Percentiles rank a stretch among this genome's conserved stretches.
Conservation (phyloP, 2,113 vertebrate genomes). For the Arenaria interpres region DNA sequence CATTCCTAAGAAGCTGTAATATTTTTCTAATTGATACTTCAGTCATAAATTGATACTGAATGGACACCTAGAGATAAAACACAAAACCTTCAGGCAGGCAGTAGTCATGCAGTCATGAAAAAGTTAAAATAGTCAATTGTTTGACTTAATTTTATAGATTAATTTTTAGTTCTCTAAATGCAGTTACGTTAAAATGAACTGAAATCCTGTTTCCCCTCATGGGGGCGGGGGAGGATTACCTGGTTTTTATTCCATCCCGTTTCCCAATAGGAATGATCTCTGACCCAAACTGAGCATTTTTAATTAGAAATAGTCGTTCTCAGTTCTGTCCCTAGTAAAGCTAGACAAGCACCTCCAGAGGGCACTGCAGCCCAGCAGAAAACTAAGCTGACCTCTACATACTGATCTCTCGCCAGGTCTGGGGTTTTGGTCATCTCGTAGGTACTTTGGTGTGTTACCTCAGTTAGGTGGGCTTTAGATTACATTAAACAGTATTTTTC, state of each 20-base stretch:
- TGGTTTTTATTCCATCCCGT: not conserved
- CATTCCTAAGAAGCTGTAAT: not conserved
- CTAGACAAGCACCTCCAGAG: slow-evolving; percentile 1
- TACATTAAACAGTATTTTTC: not conserved
- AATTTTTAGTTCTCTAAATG: not conserved
- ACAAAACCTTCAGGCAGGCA: not conserved
- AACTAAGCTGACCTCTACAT: accelerated
- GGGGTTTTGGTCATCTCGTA: not conserved
- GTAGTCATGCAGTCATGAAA: not conserved
- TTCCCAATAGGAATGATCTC: not conserved
- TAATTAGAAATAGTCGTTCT: accelerated
- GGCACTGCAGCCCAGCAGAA: slow-evolving; percentile 16
- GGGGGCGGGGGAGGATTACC: not conserved
- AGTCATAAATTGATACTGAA: not conserved
- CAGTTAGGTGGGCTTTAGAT: not conserved
- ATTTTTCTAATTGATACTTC: not conserved
- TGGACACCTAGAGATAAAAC: not conserved
- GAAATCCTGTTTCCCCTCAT: not conserved
- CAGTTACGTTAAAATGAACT: not conserved
- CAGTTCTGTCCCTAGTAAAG: not conserved
- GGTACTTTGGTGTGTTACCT: not conserved
- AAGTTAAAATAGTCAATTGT: not conserved
- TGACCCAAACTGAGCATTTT: not conserved
- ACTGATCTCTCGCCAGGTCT: accelerated
- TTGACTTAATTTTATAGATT: not conserved